Base-by-base conservation (phyloP, 53 echinoderm and acorn worm species). In the Luidia sarsii region DNA sequence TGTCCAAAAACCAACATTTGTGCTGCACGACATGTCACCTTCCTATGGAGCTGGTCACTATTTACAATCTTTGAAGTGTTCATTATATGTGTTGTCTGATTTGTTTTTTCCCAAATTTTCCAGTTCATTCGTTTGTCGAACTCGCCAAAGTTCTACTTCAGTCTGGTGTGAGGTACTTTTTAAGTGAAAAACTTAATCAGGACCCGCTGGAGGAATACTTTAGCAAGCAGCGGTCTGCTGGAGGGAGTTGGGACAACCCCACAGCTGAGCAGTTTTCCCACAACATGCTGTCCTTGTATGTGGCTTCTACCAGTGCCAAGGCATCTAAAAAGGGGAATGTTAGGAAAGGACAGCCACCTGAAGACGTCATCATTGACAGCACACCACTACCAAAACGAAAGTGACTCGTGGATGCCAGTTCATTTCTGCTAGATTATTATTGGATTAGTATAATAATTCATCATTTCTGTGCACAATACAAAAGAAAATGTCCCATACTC, bases 201-300 rank as follows among this genome's bases (percentile, higher is more conserved):
- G 82, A 82, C 18, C 82, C 82, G 0, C 41, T 82, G 15, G 69
- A 82, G 59, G 82, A 82, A 24, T 82, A 82, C 46, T 82, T 82
- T 33, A 68, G 55, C 6, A 82, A 69, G 19, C 82, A 82, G 59
- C 55, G 69, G n/a, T 39, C 57, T 22, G 39, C 33, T 1, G 39
- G 32, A 7, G 82, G 82, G 18, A 24, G 55, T 32, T 68, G 55
- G 28, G 39, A 41, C 3, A 68, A 68, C 50, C 67, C 67, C 11
- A 43, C 67, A 6, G 67, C 28, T 9, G 67, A 67, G 7, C 67
- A 67, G 48, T 67, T 67, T 25, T 23, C 10, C 10, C 67, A 67
- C 15, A 67, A 45, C 13, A 67, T 67, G 67, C 46, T 67, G 0
- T 0, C 67, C 5, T 25, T 66, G 0, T 39, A 66, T 24, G 66